Base-by-base conservation (phyloP, 2,113 vertebrate genomes). In the Larimichthys crocea region DNA sequence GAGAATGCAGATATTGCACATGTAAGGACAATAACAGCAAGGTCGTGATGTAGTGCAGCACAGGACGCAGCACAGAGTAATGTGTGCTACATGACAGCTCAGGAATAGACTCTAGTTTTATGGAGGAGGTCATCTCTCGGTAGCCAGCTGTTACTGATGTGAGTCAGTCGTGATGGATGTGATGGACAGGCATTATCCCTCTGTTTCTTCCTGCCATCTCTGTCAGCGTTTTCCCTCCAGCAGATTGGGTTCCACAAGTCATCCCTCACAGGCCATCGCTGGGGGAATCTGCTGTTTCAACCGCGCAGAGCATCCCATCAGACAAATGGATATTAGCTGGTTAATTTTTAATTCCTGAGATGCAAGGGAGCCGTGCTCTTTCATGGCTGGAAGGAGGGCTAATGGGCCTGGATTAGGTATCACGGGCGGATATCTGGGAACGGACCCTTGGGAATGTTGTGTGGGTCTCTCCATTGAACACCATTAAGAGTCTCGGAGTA, bases 271-370 rank as follows among this genome's bases (percentile, higher is more conserved):
- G 68, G 69, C 80, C 89, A 88, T 81, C 90, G 79, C 94, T 89
- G 70, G 76, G 93, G 95, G 94, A 94, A 90, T 95, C 94, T 94
- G 93, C 90, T 71, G 86, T 95, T 95, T 94, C 93, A 93, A 92
- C 89, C 78, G 63, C 86, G 80, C 85, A 76, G 76, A 82, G 89
- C 85, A 84, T 91, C 90, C 88, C 88, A 87, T 93, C 90, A 92
- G 94, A 93, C 92, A 95, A 95, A 94, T 94, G 94, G 94, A 94
- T 94, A 94, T 94, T 93, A 94, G 93, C 92, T 96, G 89, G 94
- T 95, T 95, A 96, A 96, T 96, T 95, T 95, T 95, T 96, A 95
- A 96, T 96, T 94, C 92, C 84, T 93, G 86, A 90, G 89, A 93
- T 86, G 89, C 92, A 85, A 87, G 89, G 90, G 92, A 92, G 92